phyloP scores from a whole-genome alignment of 2,888 invertebrate species.

The Phortica magna region DNA sequence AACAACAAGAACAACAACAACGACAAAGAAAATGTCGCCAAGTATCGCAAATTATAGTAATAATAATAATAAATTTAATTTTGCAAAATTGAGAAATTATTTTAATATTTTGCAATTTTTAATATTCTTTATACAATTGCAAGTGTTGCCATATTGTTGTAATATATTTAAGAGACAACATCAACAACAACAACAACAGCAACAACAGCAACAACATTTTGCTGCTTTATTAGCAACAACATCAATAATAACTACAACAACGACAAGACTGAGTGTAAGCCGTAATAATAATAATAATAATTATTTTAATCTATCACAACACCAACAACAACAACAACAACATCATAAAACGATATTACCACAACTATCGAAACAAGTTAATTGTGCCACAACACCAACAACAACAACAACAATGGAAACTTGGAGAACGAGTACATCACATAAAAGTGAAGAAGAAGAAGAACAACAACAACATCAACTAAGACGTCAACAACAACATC shows the following conservation, averaged over 20 bases:
- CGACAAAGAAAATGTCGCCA: not conserved
- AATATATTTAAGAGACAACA: constrained; percentile 50
- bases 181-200: constrained; percentile 28
- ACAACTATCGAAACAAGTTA: not conserved
- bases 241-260: constrained; percentile 40
- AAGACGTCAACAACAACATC: constrained; percentile 40
- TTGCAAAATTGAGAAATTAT: constrained; percentile 41
- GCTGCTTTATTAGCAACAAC: constrained; percentile 40
- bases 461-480: constrained; percentile 41
- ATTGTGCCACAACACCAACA: constrained; percentile 24
- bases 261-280: constrained; percentile 49
- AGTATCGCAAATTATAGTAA: constrained; percentile 1
- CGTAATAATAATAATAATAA: constrained; percentile 38
- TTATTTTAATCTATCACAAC: too few species aligned
- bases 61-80: constrained; percentile 36
- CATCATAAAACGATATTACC: constrained; percentile 16
- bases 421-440: constrained; percentile 15
- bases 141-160: constrained; percentile 50
- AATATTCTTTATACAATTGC: constrained; percentile 49
- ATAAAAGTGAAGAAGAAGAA: not conserved
- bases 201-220: constrained; percentile 41
- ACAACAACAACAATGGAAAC: not conserved
- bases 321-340: constrained; percentile 31
- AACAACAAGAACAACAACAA: constrained; percentile 19
- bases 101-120: constrained; percentile 56